Evolutionary conservation across 2,797 vertebrate genomes (phyloP).

Genomic region (Centroberyx gerrardi): DNA sequence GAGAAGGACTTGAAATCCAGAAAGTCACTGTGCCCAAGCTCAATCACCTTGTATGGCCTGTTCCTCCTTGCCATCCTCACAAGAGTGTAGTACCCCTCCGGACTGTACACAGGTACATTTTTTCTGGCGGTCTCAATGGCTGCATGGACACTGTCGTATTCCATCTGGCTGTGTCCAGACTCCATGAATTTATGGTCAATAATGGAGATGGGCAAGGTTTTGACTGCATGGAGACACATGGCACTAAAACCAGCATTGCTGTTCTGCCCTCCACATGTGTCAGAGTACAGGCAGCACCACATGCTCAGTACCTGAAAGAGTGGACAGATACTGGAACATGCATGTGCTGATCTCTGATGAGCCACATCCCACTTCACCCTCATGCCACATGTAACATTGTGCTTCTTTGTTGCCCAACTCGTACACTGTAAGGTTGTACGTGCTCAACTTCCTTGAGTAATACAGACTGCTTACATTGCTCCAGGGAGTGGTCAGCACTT

Average conservation of each 20-base stretch:
- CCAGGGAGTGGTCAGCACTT: conserved; percentile 8
- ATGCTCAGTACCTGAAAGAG: background rate
- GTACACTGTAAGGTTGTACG: conserved; percentile 2
- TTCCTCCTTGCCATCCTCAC: no score
- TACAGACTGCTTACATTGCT: conserved; percentile 17
- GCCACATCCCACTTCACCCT: conserved; percentile 9
- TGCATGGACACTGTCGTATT: conserved; percentile 5
- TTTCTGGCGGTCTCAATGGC: no score
- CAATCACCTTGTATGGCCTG: no score
- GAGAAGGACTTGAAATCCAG: no score
- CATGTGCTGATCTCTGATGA: conserved; percentile 27
- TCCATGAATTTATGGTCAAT: conserved; percentile 23
- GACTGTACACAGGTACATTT: no score
- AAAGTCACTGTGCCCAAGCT: no score
- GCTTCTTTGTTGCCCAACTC: background rate
- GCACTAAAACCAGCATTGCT: background rate
- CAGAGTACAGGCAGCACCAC: no score
- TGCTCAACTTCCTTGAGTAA: conserved; percentile 1
- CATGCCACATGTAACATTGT: conserved; percentile 25
- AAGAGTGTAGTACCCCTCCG: no score
- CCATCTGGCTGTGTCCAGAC: conserved; percentile 22
- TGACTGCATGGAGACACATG: background rate
- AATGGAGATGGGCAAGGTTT: background rate
- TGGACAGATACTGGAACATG: conserved; percentile 6
- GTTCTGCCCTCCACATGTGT: background rate